Conservation (phyloP, 2,113 vertebrate species). For the Plecotus auritus region DNA sequence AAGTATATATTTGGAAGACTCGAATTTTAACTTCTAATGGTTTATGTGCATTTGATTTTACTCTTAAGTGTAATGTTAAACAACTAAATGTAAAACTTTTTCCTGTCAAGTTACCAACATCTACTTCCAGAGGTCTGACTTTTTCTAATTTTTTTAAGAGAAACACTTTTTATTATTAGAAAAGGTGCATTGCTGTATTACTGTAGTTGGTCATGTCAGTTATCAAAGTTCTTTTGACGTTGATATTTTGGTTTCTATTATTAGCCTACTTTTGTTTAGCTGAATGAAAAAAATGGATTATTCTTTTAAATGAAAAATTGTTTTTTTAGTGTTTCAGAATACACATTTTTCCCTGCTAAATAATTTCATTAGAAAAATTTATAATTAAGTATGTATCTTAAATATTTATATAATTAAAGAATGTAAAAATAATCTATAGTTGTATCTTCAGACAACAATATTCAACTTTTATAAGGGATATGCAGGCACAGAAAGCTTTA, state of each 20-base stretch:
- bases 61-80: slow-evolving; percentile 21
- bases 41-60: slow-evolving; percentile 25
- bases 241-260: slow-evolving; percentile 15
- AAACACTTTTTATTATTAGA: background rate
- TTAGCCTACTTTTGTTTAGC: background rate
- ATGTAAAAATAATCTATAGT: background rate
- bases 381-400: background rate
- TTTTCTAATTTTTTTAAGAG: slow-evolving; percentile 25
- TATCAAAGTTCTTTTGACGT: background rate
- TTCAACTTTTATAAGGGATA: background rate
- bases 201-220: background rate
- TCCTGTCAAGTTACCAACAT: slow-evolving; percentile 28
- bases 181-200: background rate
- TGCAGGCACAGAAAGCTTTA: background rate
- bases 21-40: background rate
- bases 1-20: slow-evolving; percentile 20
- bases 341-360: slow-evolving; percentile 20
- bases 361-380: slow-evolving; percentile 22
- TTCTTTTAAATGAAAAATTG: slow-evolving; percentile 31
- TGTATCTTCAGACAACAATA: background rate
- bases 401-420: slow-evolving; percentile 13
- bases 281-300: slow-evolving; percentile 10
- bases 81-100: slow-evolving; percentile 46
- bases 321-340: background rate
- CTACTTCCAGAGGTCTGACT: background rate